Evolutionary conservation across 2,888 invertebrate genomes (phyloP), one percentile per base, ranked within the genome.

Genomic region (Gibbula magus): DNA sequence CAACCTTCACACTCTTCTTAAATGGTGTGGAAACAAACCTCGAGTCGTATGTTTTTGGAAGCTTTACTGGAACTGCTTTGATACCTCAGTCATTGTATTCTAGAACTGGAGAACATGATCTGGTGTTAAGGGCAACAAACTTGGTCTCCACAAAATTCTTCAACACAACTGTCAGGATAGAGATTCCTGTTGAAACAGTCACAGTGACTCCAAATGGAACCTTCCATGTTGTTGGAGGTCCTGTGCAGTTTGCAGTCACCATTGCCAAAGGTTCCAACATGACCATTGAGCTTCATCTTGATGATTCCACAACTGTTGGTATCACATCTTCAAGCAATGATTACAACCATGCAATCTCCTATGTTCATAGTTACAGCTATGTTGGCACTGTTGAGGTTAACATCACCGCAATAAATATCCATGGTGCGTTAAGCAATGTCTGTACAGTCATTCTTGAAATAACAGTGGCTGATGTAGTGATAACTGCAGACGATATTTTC

Each of bases 51-150:
- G 22, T 53, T 1, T 56, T 45, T 16, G 75, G 39, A 16, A 70
- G 22, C 32, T 20, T 25, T 7, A 66, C 35, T 52, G 75, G 52
- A 35, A 32, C 53, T 13, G 39, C 75, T 8, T 8, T 16, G 2
- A 75, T 81, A 75, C 81, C 81, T 13, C 25, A 52, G 16, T n/a
- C 52, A 13, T 66, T 51, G 35, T 83, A 83, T 53, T 53, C 29
- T 2, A 61, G 61, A 29, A 78, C 79, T 0, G 83, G 81, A 54
- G 25, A 39, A 25, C 81, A 83, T 39, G n/a, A 18, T 5, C 32
- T 83, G 4, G 78, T 77, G 61, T 13, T 83, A 0, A 73, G 53
- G 20, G 81, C 77, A 16, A 32, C 16, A 13, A 83, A 83, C 67
- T n/a, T 78, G n/a, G 81, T 83, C 13, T 80, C 83, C 22, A 61